Conservation (phyloP, 2,797 vertebrate species). For the Ctenopoma kingsleyae region DNA sequence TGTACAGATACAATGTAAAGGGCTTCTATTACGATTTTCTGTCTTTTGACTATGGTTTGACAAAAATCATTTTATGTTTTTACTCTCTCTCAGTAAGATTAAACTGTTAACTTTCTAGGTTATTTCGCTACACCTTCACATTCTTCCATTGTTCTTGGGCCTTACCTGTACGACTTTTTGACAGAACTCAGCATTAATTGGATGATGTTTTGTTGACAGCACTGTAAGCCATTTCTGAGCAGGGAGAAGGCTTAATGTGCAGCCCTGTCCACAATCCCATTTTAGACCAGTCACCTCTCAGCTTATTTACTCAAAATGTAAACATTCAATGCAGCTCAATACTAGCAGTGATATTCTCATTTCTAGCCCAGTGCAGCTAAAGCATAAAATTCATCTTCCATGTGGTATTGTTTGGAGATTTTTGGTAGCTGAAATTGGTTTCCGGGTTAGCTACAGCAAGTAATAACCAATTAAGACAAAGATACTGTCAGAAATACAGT, state of each 20-base stretch:
- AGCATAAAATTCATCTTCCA: conserved; percentile 2
- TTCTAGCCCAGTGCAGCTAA: neutral
- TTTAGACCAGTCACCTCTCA: conserved; percentile 46
- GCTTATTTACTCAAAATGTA: conserved; percentile 51
- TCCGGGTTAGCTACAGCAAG: neutral
- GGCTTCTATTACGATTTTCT: too few species aligned
- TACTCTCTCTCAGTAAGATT: too few species aligned
- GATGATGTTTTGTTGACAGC: conserved; percentile 61
- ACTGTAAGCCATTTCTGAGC: conserved; percentile 39
- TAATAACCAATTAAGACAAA: conserved; percentile 9
- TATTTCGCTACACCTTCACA: neutral
- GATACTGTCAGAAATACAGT: neutral
- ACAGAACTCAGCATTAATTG: conserved; percentile 64
- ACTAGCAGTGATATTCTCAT: conserved; percentile 8
- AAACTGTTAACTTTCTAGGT: neutral
- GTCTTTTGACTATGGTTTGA: too few species aligned
- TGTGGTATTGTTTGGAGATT: neutral
- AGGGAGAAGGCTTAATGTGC: conserved; percentile 25
- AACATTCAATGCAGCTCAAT: conserved; percentile 28
- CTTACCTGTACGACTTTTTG: conserved; percentile 39
- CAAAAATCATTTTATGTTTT: too few species aligned
- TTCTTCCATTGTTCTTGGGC: conserved; percentile 4
- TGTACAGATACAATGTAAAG: too few species aligned
- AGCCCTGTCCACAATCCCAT: conserved; percentile 48
- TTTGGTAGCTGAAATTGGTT: neutral